Percentiles rank a stretch among this genome's conserved stretches.
Conservation (phyloP, 2,888 invertebrate genomes). For the Melanargia galathea region DNA sequence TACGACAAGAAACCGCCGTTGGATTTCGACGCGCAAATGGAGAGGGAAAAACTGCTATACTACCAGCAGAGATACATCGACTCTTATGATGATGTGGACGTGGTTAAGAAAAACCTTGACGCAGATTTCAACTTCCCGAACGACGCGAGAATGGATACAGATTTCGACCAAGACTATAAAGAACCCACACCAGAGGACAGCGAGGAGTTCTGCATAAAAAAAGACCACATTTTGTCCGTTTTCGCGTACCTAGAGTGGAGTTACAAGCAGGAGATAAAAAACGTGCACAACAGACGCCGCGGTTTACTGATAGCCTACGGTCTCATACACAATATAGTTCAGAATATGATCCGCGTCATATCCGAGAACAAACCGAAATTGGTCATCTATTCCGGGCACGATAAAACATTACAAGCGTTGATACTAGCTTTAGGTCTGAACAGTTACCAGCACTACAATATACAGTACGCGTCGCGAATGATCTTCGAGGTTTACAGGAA, state of each 20-base stretch:
- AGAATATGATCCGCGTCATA: conserved; percentile 91
- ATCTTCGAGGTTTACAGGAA: conserved; percentile 94
- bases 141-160: conserved; percentile 70
- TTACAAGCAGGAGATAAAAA: conserved; percentile 83
- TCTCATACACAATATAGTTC: conserved; percentile 89
- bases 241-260: conserved; percentile 93
- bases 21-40: conserved; percentile 80
- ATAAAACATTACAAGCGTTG: conserved; percentile 93
- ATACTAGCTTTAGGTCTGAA: conserved; percentile 89
- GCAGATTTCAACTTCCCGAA: conserved; percentile 79
- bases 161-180: conserved; percentile 74
- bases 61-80: conserved; percentile 74
- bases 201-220: conserved; percentile 83
- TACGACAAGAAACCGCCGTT: conserved; percentile 68
- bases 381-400: conserved; percentile 94
- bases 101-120: conserved; percentile 77
- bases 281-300: conserved; percentile 83
- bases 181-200: conserved; percentile 66
- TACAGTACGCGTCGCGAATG: conserved; percentile 93
- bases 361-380: conserved; percentile 88
- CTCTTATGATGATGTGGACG: conserved; percentile 74
- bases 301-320: conserved; percentile 91
- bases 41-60: conserved; percentile 73
- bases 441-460: conserved; percentile 84
- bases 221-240: conserved; percentile 88